phyloP scores from a whole-genome alignment of 2,113 vertebrate genomes.

The Tetrao urogallus region DNA sequence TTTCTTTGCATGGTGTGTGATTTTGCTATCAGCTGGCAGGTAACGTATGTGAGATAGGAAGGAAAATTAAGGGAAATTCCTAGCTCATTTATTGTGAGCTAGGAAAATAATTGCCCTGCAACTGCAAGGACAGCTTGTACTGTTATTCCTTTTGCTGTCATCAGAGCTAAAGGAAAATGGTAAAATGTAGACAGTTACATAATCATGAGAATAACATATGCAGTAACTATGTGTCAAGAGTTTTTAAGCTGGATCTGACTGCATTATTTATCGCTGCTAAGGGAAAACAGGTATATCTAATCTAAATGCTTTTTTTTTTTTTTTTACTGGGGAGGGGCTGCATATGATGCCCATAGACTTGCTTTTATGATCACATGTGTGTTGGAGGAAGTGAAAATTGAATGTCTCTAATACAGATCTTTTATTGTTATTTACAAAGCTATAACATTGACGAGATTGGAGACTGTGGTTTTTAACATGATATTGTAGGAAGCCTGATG shows the following conservation, averaged over 20 bases:
- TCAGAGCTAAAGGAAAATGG: not conserved
- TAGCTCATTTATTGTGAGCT: not conserved
- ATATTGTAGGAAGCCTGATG: constrained; percentile 1
- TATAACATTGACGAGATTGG: not conserved
- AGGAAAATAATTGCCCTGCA: not conserved
- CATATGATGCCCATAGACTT: not conserved
- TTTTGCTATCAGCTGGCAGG: not conserved
- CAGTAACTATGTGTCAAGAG: not conserved
- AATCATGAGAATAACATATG: not conserved
- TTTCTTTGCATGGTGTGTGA: not conserved
- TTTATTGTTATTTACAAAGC: constrained; percentile 31
- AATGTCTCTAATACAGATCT: not conserved
- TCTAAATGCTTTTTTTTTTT: not conserved
- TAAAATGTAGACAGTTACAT: not conserved
- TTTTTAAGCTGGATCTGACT: not conserved
- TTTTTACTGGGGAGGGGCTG: not conserved
- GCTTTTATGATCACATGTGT: not conserved
- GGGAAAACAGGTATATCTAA: not conserved
- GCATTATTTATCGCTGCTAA: not conserved
- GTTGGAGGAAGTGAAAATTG: not conserved
- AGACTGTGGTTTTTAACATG: not conserved
- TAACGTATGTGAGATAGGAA: not conserved
- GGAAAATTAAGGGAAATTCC: not conserved
- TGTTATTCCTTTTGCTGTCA: not conserved
- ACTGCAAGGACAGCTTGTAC: not conserved